Evolutionary conservation across 2,888 invertebrate species (phyloP).

Genomic region (Tetheella fluctuosa): DNA sequence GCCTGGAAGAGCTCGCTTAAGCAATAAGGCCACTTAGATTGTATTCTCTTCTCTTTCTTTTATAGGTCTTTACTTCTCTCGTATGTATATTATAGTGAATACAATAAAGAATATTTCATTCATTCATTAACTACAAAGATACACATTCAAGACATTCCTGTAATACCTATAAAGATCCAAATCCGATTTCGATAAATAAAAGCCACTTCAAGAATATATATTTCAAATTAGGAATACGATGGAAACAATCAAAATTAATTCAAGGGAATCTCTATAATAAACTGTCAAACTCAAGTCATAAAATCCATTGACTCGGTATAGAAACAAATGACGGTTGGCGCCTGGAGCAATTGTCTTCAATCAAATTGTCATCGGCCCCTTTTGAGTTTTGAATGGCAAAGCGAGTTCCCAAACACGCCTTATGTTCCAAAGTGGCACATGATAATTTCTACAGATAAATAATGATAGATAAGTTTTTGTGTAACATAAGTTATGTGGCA

Average conservation of each 20-base stretch:
- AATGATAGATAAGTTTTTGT: background rate
- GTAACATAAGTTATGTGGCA: background rate
- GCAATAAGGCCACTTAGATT: too few relatives aligned
- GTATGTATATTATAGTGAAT: too few relatives aligned
- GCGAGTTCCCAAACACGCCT: background rate
- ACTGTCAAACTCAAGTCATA: constrained; percentile 1
- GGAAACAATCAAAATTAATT: background rate
- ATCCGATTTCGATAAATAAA: too few relatives aligned
- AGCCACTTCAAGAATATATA: too few relatives aligned
- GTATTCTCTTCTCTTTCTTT: too few relatives aligned
- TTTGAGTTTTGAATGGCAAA: background rate
- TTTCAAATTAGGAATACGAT: background rate
- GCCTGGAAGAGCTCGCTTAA: too few relatives aligned
- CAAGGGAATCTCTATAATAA: background rate
- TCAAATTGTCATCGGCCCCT: constrained; percentile 1
- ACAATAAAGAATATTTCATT: too few relatives aligned
- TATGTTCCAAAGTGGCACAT: background rate
- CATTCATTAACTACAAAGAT: too few relatives aligned
- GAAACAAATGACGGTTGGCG: background rate
- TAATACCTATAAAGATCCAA: too few relatives aligned
- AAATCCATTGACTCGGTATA: background rate
- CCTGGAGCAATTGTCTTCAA: background rate
- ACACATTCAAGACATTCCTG: too few relatives aligned
- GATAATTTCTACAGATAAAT: background rate
- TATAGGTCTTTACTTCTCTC: too few relatives aligned